Evolutionary conservation across 2,113 vertebrate species (phyloP).

Genomic region (Strix aluco): DNA sequence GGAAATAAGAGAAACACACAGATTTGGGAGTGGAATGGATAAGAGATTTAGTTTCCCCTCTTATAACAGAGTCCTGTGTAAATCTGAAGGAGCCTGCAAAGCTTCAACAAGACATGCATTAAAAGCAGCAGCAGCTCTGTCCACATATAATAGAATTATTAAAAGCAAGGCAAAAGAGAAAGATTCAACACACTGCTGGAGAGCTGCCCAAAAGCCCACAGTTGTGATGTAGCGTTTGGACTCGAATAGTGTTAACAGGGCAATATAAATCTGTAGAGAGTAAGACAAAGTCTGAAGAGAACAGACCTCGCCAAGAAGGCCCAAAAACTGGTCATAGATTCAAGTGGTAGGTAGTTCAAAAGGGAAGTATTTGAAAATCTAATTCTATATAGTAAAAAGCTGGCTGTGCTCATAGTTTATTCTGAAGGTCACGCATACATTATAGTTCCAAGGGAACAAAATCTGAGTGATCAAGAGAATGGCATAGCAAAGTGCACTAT

Average conservation of each 20-base stretch:
- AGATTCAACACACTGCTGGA: slow-evolving; percentile 23
- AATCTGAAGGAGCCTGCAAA: slow-evolving; percentile 53
- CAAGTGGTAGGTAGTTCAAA: slow-evolving; percentile 1
- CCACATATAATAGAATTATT: slow-evolving; percentile 39
- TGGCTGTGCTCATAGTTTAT: background rate
- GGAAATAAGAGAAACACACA: slow-evolving; percentile 62
- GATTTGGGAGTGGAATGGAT: slow-evolving; percentile 52
- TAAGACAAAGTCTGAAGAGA: slow-evolving; percentile 4
- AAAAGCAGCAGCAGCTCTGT: slow-evolving; percentile 60
- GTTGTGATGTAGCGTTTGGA: slow-evolving; percentile 55
- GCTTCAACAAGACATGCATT: slow-evolving; percentile 44
- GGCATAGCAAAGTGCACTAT: background rate
- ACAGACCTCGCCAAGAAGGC: background rate
- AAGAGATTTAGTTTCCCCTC: slow-evolving; percentile 58
- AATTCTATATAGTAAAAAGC: background rate
- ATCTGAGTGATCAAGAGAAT: slow-evolving; percentile 18
- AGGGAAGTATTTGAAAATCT: background rate
- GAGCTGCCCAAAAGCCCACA: slow-evolving; percentile 23
- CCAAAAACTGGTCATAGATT: background rate
- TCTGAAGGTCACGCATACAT: background rate
- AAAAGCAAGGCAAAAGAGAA: slow-evolving; percentile 51
- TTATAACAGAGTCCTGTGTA: slow-evolving; percentile 36
- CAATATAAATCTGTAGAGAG: slow-evolving; percentile 53
- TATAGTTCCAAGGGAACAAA: background rate
- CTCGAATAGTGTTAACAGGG: background rate